Evolutionary conservation across 2,113 vertebrate species (phyloP).

Genomic region (Dasyurus viverrinus): DNA sequence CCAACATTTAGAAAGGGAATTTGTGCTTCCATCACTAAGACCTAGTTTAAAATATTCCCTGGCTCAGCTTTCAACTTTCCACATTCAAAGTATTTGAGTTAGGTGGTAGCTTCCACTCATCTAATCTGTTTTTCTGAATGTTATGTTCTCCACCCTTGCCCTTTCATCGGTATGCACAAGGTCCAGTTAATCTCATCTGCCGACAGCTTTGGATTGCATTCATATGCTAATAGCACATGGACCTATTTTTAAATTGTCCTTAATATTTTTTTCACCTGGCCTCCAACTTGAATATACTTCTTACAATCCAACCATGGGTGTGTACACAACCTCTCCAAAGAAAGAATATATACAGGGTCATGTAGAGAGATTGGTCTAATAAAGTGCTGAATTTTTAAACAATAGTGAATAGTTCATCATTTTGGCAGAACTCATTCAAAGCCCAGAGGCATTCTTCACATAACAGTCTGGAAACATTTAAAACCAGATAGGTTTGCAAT

Average conservation of each 20-base stretch:
- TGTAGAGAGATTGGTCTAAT: not conserved
- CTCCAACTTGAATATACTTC: not conserved
- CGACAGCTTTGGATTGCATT: not conserved
- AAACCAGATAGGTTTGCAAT: not conserved
- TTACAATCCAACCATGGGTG: not conserved
- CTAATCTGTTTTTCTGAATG: not conserved
- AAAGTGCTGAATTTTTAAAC: not conserved
- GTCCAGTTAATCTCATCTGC: slow-evolving; percentile 2
- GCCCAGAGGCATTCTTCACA: slow-evolving; percentile 2
- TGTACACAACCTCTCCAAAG: not conserved
- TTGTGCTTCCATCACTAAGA: not conserved
- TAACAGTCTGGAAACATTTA: not conserved
- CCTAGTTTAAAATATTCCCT: rapidly evolving
- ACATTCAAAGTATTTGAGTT: not conserved
- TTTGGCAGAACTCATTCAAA: not conserved
- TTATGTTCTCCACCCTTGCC: not conserved
- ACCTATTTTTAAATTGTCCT: slow-evolving; percentile 14
- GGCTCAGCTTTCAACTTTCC: not conserved
- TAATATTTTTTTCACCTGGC: not conserved
- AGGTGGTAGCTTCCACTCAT: not conserved
- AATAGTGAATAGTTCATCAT: not conserved
- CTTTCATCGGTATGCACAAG: not conserved
- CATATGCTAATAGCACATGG: slow-evolving; percentile 34
- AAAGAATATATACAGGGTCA: not conserved
- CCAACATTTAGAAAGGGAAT: not conserved